phyloP scores from a whole-genome alignment of 2,113 vertebrate genomes.

The Calyptomena viridis region DNA sequence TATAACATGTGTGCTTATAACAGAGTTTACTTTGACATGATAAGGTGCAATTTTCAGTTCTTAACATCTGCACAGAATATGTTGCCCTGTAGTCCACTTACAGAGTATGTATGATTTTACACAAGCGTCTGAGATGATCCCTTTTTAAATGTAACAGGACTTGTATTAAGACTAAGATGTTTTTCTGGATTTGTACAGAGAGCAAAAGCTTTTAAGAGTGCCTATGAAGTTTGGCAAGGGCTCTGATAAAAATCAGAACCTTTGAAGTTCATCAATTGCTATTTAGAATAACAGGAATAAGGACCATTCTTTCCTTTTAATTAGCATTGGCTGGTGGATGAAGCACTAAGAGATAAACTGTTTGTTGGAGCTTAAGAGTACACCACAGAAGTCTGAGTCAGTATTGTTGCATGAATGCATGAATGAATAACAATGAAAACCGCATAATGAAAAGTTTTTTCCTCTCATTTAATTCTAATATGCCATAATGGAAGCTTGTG shows the following conservation, averaged over 20 bases:
- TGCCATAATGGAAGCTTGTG: conserved; percentile 59
- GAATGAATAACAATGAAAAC: conserved; percentile 73
- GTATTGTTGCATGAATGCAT: conserved; percentile 68
- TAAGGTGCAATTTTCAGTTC: neutral
- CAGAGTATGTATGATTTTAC: neutral
- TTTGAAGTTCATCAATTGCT: conserved; percentile 48
- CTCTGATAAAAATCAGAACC: conserved; percentile 45
- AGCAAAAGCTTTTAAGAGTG: neutral
- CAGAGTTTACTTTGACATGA: neutral
- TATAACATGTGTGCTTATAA: neutral
- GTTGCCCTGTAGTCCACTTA: neutral
- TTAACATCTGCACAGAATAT: neutral
- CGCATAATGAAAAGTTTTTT: conserved; percentile 69
- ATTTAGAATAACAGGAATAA: conserved; percentile 56
- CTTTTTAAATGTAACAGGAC: neutral
- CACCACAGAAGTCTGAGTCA: conserved; percentile 32
- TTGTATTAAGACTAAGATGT: neutral
- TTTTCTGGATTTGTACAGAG: neutral
- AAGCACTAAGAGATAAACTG: conserved; percentile 58
- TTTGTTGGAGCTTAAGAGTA: conserved; percentile 66
- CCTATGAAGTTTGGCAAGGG: neutral
- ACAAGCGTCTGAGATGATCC: neutral
- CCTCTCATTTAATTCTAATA: conserved; percentile 72
- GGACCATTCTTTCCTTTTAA: conserved; percentile 63
- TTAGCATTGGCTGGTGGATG: conserved; percentile 50